Conservation (phyloP, 92 coral and sea anemone species). For the Zoanthus gigantus region DNA sequence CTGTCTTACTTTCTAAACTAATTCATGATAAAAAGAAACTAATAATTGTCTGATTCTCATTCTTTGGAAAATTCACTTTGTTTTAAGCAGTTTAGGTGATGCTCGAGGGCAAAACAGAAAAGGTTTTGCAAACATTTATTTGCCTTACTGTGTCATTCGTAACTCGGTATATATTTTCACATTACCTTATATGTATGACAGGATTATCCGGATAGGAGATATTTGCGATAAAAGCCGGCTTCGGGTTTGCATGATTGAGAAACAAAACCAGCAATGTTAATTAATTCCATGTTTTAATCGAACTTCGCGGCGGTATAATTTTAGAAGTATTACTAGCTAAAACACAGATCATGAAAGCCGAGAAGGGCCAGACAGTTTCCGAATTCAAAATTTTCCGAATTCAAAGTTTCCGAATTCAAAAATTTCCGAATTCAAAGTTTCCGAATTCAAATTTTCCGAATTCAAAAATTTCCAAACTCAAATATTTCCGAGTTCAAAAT, state of each 20-base stretch:
- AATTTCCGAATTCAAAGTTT: too few relatives aligned
- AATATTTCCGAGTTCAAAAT: too few relatives aligned
- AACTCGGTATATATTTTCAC: neutral
- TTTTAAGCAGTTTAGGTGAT: neutral
- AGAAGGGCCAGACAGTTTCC: too few relatives aligned
- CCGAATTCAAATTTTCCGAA: too few relatives aligned
- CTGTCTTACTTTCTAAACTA: neutral
- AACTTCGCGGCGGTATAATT: neutral
- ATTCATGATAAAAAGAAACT: neutral
- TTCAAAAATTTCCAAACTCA: too few relatives aligned
- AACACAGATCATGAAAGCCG: too few relatives aligned
- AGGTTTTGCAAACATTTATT: conserved; percentile 1
- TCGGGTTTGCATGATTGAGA: neutral
- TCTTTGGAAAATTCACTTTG: neutral
- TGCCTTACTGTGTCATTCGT: neutral
- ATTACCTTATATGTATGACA: conserved; percentile 5
- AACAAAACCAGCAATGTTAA: neutral
- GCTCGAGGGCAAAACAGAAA: neutral
- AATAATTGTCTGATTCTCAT: neutral
- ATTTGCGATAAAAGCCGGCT: neutral
- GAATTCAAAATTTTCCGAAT: too few relatives aligned
- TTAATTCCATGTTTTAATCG: neutral
- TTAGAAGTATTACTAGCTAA: neutral
- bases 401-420: too few relatives aligned
- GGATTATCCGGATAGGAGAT: neutral